Conservation (phyloP, 2,797 vertebrate genomes). For the Tachyglossus aculeatus region DNA sequence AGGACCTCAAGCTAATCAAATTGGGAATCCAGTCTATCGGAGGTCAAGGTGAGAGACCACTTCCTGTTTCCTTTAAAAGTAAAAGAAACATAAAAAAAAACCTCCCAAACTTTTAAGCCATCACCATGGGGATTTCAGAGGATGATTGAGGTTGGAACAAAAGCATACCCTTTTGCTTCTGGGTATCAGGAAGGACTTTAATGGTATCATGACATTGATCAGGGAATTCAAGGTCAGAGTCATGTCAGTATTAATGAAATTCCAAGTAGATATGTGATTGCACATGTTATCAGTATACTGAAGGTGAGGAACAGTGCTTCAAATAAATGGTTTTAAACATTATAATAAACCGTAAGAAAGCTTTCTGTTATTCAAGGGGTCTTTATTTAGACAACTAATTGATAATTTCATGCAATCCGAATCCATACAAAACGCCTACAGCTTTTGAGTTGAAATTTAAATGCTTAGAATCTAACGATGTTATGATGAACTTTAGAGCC, state of each 20-base stretch:
- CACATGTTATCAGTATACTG: constrained; percentile 19
- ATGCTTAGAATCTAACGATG: not conserved
- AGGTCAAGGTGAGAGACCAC: constrained; percentile 37
- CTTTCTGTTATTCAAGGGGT: not conserved
- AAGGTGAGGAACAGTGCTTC: not conserved
- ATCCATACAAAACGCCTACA: not conserved
- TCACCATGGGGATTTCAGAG: constrained; percentile 40
- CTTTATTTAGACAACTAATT: not conserved
- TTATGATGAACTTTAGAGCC: constrained; percentile 14
- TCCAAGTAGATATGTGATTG: constrained; percentile 21
- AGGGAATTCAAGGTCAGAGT: constrained; percentile 56
- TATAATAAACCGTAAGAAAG: not conserved
- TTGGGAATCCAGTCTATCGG: constrained; percentile 5
- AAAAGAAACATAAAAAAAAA: constrained; percentile 50
- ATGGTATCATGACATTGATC: constrained; percentile 36
- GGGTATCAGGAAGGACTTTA: constrained; percentile 49
- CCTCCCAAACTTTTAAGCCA: constrained; percentile 42
- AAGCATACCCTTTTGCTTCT: constrained; percentile 47
- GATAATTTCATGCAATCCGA: constrained; percentile 23
- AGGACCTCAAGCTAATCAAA: constrained; percentile 39
- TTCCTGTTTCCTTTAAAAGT: constrained; percentile 59
- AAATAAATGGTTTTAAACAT: constrained; percentile 2
- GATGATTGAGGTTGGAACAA: constrained; percentile 43
- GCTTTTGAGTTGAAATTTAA: constrained; percentile 10
- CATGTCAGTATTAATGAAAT: constrained; percentile 34